phyloP scores from a whole-genome alignment of 2,888 invertebrate species.

The Corythucha ciliata region DNA sequence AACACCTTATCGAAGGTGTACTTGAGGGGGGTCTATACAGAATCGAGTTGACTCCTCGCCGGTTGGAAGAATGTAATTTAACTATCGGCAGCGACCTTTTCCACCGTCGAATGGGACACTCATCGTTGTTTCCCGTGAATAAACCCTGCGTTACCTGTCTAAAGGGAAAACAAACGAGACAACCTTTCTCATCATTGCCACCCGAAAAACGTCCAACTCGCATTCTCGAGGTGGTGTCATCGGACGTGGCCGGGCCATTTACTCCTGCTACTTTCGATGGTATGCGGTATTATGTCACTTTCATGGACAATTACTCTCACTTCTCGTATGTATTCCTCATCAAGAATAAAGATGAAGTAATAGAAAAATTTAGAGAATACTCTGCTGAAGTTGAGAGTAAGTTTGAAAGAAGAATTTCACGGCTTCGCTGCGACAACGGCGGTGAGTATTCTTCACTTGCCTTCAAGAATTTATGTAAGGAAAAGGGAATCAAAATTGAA shows the following conservation, averaged over 20 bases:
- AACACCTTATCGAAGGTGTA: no score
- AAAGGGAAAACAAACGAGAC: conserved; percentile 4
- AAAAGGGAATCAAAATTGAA: conserved; percentile 4
- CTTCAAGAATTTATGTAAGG: not conserved
- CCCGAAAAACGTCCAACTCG: not conserved
- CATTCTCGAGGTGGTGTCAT: not conserved
- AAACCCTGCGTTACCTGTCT: conserved; percentile 2
- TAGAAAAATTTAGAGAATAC: not conserved
- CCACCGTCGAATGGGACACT: conserved; percentile 9
- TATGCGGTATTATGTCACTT: conserved; percentile 7
- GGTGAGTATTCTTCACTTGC: conserved; percentile 1
- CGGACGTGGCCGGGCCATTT: not conserved
- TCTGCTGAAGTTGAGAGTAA: not conserved
- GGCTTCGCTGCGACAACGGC: conserved; percentile 1
- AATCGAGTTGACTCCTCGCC: not conserved
- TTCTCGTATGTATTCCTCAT: not conserved
- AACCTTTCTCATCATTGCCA: not conserved
- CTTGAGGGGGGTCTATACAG: no score
- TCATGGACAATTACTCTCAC: conserved; percentile 3
- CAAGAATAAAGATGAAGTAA: conserved; percentile 4
- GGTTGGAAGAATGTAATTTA: not conserved
- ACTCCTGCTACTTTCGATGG: conserved; percentile 1
- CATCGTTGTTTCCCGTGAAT: not conserved
- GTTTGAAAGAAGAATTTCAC: conserved; percentile 1
- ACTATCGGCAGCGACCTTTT: not conserved